Evolutionary conservation across 1,140 invertebrate species (phyloP).

Genomic region (Dendroctonus valens): DNA sequence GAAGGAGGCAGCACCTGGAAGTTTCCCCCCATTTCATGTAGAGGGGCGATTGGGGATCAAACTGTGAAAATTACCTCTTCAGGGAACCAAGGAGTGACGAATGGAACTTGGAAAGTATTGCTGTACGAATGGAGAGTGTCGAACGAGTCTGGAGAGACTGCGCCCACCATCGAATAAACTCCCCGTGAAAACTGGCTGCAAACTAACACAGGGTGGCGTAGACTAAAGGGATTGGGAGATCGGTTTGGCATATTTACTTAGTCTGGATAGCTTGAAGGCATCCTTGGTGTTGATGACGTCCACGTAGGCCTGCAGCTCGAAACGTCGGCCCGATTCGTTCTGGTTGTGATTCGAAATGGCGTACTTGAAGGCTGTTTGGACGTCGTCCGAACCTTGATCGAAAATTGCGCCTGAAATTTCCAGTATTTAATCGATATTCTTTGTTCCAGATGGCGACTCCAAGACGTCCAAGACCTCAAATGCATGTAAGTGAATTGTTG

Average conservation of each 20-base stretch:
- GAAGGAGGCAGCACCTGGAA: constrained; percentile 61
- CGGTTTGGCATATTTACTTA: constrained; percentile 70
- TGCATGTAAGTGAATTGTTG: no score
- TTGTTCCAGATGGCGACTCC: no score
- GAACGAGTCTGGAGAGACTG: constrained; percentile 88
- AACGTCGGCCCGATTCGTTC: constrained; percentile 67
- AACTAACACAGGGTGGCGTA: constrained; percentile 63
- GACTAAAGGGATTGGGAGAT: not conserved
- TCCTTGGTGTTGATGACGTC: constrained; percentile 91
- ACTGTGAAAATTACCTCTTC: constrained; percentile 69
- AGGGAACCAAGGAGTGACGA: constrained; percentile 90
- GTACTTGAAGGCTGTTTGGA: constrained; percentile 84
- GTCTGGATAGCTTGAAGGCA: constrained; percentile 82
- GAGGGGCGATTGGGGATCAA: not conserved
- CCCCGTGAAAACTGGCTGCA: constrained; percentile 88
- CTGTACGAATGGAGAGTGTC: constrained; percentile 93
- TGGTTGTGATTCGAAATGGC: constrained; percentile 80
- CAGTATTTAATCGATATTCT: not conserved
- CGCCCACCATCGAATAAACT: constrained; percentile 86
- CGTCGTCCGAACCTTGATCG: constrained; percentile 84
- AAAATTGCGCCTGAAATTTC: constrained; percentile 77
- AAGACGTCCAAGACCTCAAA: no score
- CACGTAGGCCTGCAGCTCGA: constrained; percentile 83
- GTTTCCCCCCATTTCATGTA: not conserved
- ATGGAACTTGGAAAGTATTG: constrained; percentile 95